Evolutionary conservation across 2,888 invertebrate genomes (phyloP).

Genomic region (Agrochola circellaris): DNA sequence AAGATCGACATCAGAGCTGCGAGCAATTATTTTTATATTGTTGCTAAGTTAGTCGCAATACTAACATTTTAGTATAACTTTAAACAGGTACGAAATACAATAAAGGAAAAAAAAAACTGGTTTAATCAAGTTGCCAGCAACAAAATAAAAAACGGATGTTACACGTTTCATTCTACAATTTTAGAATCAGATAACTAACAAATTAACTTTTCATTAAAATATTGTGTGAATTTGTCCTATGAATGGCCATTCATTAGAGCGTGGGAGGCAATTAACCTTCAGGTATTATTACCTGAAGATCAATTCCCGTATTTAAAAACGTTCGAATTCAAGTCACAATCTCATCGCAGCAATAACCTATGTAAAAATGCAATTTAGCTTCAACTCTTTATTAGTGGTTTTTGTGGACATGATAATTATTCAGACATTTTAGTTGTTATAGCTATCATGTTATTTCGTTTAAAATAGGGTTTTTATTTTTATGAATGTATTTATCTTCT

Average conservation of each 20-base stretch:
- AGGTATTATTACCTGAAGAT: background rate
- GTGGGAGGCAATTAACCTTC: background rate
- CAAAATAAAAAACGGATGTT: background rate
- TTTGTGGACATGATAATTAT: too few species aligned
- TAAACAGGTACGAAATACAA: background rate
- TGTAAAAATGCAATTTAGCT: too few species aligned
- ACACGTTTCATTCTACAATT: background rate
- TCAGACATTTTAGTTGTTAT: too few species aligned
- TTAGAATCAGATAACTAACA: background rate
- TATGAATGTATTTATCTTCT: too few species aligned
- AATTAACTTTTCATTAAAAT: conserved; percentile 4
- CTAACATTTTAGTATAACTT: background rate
- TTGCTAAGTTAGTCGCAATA: background rate
- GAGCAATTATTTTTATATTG: conserved; percentile 17
- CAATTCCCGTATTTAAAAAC: background rate
- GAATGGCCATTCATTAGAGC: background rate
- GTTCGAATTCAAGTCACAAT: background rate
- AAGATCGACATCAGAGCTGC: background rate
- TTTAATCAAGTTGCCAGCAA: background rate
- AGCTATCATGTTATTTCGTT: too few species aligned
- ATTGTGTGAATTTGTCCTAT: conserved; percentile 13
- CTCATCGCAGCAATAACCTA: too few species aligned
- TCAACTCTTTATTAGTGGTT: too few species aligned
- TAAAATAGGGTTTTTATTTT: too few species aligned
- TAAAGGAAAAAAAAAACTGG: background rate